Evolutionary conservation across 53 echinoderm and acorn worm genomes (phyloP).

Genomic region (Actinopyga echinites): DNA sequence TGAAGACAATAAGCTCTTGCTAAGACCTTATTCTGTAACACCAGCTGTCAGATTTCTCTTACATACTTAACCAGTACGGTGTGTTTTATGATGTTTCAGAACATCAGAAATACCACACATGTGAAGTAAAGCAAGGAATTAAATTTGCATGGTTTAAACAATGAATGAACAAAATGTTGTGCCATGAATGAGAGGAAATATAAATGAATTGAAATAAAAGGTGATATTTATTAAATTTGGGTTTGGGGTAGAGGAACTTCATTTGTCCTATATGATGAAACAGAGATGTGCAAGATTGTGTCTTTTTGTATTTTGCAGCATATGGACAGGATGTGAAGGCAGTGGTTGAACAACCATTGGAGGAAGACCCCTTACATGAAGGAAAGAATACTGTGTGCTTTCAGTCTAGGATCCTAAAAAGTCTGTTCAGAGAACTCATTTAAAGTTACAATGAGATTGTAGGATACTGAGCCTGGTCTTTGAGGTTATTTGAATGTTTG

Average conservation of each 20-base stretch:
- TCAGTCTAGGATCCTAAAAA: constrained; percentile 88
- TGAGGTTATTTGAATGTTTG: no score
- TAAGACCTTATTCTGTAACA: no score
- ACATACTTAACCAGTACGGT: no score
- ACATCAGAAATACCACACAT: no score
- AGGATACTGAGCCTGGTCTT: neutral
- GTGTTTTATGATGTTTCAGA: no score
- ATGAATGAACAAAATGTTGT: no score
- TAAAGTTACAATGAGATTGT: constrained; percentile 7
- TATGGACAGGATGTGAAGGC: constrained; percentile 97
- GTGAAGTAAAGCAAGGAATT: no score
- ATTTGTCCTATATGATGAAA: neutral
- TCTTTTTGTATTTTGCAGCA: constrained; percentile 51
- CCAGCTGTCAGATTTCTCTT: no score
- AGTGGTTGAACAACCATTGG: constrained; percentile 89
- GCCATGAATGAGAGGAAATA: neutral
- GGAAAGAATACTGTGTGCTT: constrained; percentile 96
- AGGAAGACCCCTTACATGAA: constrained; percentile 92
- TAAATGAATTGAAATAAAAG: neutral
- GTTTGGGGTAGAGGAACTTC: neutral
- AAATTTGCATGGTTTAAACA: no score
- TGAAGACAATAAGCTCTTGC: no score
- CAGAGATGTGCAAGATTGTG: no score
- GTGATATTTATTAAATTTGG: neutral
- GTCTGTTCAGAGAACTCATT: constrained; percentile 81